Percentiles rank a stretch among this genome's conserved stretches.
Conservation (phyloP, 2,797 vertebrate genomes). For the Eulemur coronatus region DNA sequence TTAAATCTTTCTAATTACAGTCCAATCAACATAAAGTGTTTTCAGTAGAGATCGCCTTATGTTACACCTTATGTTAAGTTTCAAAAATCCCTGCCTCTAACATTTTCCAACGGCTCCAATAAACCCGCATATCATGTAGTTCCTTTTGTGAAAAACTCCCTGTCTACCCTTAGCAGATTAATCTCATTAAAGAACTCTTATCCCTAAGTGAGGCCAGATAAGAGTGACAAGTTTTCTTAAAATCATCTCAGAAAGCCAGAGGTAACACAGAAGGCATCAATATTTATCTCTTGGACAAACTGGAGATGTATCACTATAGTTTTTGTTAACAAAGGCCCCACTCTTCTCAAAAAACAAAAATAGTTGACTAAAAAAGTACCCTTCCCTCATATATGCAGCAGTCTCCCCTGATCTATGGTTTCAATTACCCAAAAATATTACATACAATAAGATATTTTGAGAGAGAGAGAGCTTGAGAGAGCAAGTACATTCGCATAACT, state of each 20-base stretch:
- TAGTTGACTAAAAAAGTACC: background rate
- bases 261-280: background rate
- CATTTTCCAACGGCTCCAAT: background rate
- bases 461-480: background rate
- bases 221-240: background rate
- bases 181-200: background rate
- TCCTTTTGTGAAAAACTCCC: background rate
- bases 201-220: background rate
- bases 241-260: background rate
- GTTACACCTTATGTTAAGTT: slow-evolving; percentile 12
- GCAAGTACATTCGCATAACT: background rate
- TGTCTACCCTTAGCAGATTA: background rate
- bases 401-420: background rate
- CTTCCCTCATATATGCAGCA: background rate
- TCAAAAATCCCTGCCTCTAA: slow-evolving; percentile 32
- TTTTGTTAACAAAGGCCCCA: slow-evolving; percentile 5
- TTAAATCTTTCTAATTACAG: slow-evolving; percentile 33
- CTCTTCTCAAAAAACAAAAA: slow-evolving; percentile 7
- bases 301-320: background rate
- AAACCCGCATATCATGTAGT: background rate
- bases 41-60: slow-evolving; percentile 22
- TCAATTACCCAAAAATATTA: background rate
- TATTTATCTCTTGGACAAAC: background rate
- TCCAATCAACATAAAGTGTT: slow-evolving; percentile 32
- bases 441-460: background rate